These are phyloP conservation scores for Clunio marinus DNA, from an alignment of 2,888 invertebrate species.

Conservation along the genomic window DNA sequence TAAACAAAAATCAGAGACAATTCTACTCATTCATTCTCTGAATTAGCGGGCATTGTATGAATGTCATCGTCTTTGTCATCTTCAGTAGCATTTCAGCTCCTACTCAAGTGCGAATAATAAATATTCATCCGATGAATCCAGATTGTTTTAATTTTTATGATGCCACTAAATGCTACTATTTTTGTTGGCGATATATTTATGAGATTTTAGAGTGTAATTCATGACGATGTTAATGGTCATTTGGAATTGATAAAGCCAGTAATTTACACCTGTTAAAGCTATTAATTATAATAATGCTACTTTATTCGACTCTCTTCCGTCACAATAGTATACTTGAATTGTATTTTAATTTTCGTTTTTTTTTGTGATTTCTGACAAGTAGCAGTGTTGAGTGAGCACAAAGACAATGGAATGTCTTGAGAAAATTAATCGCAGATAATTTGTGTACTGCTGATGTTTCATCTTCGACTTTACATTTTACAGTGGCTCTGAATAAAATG, in stretches of 20 bases:
- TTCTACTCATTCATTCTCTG: too few relatives aligned
- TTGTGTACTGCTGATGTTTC: neutral
- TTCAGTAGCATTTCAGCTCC: neutral
- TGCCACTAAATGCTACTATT: constrained; percentile 10
- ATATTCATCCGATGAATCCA: constrained; percentile 26
- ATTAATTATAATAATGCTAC: constrained; percentile 39
- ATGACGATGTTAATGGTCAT: neutral
- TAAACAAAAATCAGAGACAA: too few relatives aligned
- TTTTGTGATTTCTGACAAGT: neutral
- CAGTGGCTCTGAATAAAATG: constrained; percentile 26
- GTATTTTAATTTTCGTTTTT: constrained; percentile 3
- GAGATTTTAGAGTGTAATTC: neutral
- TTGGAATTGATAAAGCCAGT: constrained; percentile 23
- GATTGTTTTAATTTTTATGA: neutral
- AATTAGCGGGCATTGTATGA: too few relatives aligned
- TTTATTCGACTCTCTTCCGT: constrained; percentile 17
- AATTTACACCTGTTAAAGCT: constrained; percentile 37
- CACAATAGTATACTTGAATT: neutral
- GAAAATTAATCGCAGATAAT: constrained; percentile 12
- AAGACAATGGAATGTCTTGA: neutral
- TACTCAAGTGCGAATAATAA: constrained; percentile 28
- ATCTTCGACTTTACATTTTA: neutral
- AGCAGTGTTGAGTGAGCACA: neutral
- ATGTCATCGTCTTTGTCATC: neutral
- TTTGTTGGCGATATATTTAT: neutral